Base-by-base conservation (phyloP, 2,113 vertebrate genomes). In the Struthidea cinerea region DNA sequence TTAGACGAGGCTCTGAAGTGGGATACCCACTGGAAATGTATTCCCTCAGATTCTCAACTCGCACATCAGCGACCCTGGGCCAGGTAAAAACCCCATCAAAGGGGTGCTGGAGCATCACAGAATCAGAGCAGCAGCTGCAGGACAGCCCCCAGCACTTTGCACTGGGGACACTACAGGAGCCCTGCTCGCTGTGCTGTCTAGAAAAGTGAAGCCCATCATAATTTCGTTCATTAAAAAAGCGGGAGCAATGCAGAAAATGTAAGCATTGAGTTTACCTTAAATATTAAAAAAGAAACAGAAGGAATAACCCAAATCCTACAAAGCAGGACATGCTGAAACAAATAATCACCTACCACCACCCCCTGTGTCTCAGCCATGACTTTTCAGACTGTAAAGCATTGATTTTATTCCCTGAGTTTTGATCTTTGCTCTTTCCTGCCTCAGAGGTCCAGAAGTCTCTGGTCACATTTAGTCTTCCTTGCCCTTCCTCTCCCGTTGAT, bases 291-390 rank as follows among this genome's bases (percentile, higher is more conserved):
- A 49, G 1, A n/a, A 50, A 24, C 44, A 41, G 23, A 59, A 35
- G 13, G 42, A 90, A 17, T 28, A 49, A 52, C 5, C 61, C 32
- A 61, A 42, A 44, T 19, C 12, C 65, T 59, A 50, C 17, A 41
- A 28, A 75, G 65, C 3, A 70, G 64, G 60, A 44, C 46, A 47
- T 6, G 4, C 15, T 50, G 44, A 7, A 35, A 60, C 10, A 55
- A 10, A 47, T 6, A 14, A 14, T 9, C 33, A 70, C 5, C 13
- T 2, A 28, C 5, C 6, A n/a, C 10, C 35, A 53, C 1, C 2
- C 17, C 4, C 12, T 6, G 7, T 46, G 46, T 39, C 30, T 52
- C 46, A 80, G 67, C n/a, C 26, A 33, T n/a, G 18, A 27, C 59
- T 81, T 73, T 23, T 12, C 12, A 56, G 61, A 5, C 11, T 24